Evolutionary conservation across 2,888 invertebrate genomes (phyloP).

Genomic region (Lithophane ornitopus): DNA sequence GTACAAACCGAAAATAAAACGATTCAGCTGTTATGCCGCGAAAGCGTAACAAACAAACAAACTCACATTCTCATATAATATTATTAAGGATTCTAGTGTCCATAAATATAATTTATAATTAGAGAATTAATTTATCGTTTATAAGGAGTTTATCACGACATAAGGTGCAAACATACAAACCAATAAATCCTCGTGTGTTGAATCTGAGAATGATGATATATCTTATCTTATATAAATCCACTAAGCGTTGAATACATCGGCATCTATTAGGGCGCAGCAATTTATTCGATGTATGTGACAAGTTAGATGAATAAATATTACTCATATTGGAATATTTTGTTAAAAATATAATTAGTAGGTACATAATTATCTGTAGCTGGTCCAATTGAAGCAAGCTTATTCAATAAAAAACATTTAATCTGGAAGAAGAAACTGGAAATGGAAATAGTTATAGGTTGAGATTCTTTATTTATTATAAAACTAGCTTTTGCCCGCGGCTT

Average conservation of each 20-base stretch:
- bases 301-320: neutral
- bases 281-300: conserved; percentile 21
- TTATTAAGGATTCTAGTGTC: neutral
- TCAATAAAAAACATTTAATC: neutral
- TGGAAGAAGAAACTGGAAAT: neutral
- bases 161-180: conserved; percentile 42
- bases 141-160: conserved; percentile 17
- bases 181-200: conserved; percentile 49
- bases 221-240: conserved; percentile 46
- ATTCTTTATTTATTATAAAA: neutral
- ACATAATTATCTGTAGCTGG: neutral
- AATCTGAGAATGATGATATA: conserved; percentile 42
- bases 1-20: too few relatives aligned
- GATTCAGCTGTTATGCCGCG: too few relatives aligned
- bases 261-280: conserved; percentile 45
- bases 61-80: too few relatives aligned
- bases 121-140: conserved; percentile 18
- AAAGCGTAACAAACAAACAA: too few relatives aligned
- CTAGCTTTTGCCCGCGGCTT: too few relatives aligned
- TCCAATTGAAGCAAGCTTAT: neutral
- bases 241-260: conserved; percentile 43
- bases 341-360: too few relatives aligned
- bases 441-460: neutral
- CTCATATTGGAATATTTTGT: neutral
- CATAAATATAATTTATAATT: conserved; percentile 17